These are phyloP conservation scores for Thera obeliscata DNA, from an alignment of 2,888 invertebrate species.

Conservation along the genomic window DNA sequence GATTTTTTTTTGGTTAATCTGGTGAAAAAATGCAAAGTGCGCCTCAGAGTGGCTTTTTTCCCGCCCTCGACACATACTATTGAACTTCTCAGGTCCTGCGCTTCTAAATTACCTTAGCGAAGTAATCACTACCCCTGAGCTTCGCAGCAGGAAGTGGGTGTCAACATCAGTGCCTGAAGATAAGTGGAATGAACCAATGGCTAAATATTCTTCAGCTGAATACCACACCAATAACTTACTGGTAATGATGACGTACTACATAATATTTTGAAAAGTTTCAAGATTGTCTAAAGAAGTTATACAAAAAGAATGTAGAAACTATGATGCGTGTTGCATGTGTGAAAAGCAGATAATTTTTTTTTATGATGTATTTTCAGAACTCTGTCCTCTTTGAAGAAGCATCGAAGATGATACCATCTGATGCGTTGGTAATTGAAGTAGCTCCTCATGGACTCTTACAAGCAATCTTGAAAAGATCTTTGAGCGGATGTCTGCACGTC, in stretches of 20 bases:
- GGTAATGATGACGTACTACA: conserved; percentile 54
- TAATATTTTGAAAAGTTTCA: too few species aligned
- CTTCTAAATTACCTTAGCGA: conserved; percentile 84
- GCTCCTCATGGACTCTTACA: conserved; percentile 94
- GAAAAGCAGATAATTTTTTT: too few species aligned
- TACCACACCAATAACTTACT: conserved; percentile 94
- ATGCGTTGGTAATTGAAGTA: conserved; percentile 91
- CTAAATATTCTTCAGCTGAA: conserved; percentile 88
- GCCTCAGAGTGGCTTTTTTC: too few species aligned
- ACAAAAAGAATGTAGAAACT: too few species aligned
- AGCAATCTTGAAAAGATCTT: conserved; percentile 90
- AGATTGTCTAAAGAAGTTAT: too few species aligned
- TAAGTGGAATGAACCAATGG: conserved; percentile 53
- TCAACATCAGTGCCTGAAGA: conserved; percentile 90
- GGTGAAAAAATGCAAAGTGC: too few species aligned
- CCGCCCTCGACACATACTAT: background rate
- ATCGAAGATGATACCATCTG: conserved; percentile 87
- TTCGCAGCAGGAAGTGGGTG: conserved; percentile 90
- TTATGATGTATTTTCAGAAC: conserved; percentile 55
- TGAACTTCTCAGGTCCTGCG: conserved; percentile 51
- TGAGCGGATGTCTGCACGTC: conserved; percentile 86
- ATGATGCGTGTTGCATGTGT: too few species aligned
- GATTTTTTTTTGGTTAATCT: too few species aligned
- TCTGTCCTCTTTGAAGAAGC: conserved; percentile 91
- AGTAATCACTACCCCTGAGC: conserved; percentile 86